These are phyloP conservation scores for Platycercus adscitus DNA, from an alignment of 2,113 vertebrate genomes.

Conservation along the genomic window DNA sequence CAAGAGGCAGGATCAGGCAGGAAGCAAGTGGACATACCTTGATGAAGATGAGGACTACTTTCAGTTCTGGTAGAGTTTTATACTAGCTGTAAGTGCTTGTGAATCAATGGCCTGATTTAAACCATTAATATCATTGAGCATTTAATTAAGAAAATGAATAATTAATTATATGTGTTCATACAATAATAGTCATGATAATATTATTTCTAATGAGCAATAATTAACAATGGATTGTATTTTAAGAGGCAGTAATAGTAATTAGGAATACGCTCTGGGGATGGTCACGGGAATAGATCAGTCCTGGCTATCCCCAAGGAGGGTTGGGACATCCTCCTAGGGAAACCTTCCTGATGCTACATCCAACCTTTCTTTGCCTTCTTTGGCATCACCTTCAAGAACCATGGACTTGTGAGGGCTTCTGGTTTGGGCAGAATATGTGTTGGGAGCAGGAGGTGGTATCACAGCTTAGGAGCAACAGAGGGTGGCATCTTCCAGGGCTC, in stretches of 20 bases:
- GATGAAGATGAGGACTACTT: not conserved
- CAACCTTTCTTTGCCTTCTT: not conserved
- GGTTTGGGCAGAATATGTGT: not conserved
- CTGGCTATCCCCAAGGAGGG: not conserved
- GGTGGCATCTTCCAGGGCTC: not conserved
- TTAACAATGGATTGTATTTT: not conserved
- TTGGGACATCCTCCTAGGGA: not conserved
- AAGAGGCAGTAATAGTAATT: not conserved
- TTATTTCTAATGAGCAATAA: conserved; percentile 32
- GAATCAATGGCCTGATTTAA: not conserved
- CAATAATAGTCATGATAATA: not conserved
- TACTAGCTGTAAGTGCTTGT: not conserved
- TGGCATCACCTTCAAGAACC: not conserved
- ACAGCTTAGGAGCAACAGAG: not conserved
- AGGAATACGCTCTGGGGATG: not conserved
- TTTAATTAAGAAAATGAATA: conserved; percentile 52
- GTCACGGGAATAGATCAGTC: rapidly evolving
- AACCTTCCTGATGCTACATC: not conserved
- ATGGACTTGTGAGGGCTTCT: not conserved
- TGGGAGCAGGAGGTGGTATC: not conserved
- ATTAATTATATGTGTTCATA: conserved; percentile 19
- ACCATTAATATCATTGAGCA: not conserved
- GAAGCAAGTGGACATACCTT: not conserved
- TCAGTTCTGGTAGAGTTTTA: not conserved
- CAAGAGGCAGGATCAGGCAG: not conserved